Conservation (phyloP, 1,140 invertebrate genomes). For the Berghia stephanieae region DNA sequence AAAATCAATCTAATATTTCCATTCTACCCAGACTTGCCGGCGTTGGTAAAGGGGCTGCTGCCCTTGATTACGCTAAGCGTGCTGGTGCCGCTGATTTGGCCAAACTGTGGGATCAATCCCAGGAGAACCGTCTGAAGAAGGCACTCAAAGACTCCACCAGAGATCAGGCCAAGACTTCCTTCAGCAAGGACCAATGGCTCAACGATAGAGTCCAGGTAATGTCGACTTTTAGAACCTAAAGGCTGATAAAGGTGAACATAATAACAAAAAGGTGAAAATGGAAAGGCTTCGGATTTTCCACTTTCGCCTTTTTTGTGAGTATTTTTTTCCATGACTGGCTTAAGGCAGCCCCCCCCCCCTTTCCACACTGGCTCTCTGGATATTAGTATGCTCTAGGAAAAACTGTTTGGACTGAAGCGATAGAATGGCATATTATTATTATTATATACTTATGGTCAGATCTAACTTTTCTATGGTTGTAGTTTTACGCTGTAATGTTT, state of each 20-base stretch:
- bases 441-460: too few relatives aligned
- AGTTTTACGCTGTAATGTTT: too few relatives aligned
- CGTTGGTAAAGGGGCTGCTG: background rate
- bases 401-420: too few relatives aligned
- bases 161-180: slow-evolving; percentile 25
- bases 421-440: too few relatives aligned
- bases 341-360: too few relatives aligned
- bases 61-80: background rate
- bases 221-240: too few relatives aligned
- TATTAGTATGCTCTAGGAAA: too few relatives aligned
- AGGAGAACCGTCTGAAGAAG: slow-evolving; percentile 12
- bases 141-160: background rate
- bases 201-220: slow-evolving; percentile 25
- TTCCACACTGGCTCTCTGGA: too few relatives aligned
- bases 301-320: background rate
- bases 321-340: too few relatives aligned
- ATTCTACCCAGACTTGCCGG: background rate
- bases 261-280: background rate
- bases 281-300: background rate
- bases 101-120: slow-evolving; percentile 26
- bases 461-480: too few relatives aligned
- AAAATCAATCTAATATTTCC: too few relatives aligned
- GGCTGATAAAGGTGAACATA: too few relatives aligned
- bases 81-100: slow-evolving; percentile 5
- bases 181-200: slow-evolving; percentile 30